Evolutionary conservation across 2,113 vertebrate genomes (phyloP), one percentile per base, ranked within the genome.

Genomic region (Tangachromis dhanisi): DNA sequence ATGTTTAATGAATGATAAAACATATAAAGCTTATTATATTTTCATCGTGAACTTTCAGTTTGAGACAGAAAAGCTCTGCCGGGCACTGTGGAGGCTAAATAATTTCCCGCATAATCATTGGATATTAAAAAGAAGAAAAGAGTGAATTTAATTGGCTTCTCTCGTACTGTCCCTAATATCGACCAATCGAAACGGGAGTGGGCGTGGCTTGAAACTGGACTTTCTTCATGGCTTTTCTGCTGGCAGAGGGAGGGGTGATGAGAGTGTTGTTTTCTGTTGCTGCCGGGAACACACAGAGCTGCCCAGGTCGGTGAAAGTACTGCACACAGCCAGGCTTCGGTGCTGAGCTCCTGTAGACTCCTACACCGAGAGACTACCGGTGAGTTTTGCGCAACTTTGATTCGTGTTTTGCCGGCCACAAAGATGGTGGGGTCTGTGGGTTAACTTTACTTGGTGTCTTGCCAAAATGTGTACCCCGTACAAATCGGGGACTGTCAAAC

Each of bases 401-500:
- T 4, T 16, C 19, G 9, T 35, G 57, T 84, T 84, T 49, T 16
- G 4, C 17, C 4, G 26, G 10, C 9, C 14, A n/a, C 13, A 16
- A 40, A 31, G 71, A 78, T 31, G 24, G 33, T 21, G 8, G 61
- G 31, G n/a, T 49, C 26, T 3, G 24, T 29, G 10, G 24, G 1
- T 71, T 53, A 54, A 42, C 47, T 47, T n/a, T 11, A 17, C 17
- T 49, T 51, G 88, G 80, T 86, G 83, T 89, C 3, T 29, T 78
- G 84, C 89, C 85, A 76, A 54, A 80, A 33, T 54, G n/a, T 35
- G 76, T 61, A 12, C 31, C 83, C 59, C 57, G 14, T 87, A 85
- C 73, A 87, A 83, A 86, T 86, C 88, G 68, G 76, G 63, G 88
- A 66, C 91, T 94, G 93, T 95, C 93, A 96, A 57, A 85, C 45